These are phyloP conservation scores for Rhinoptilus africanus DNA, from an alignment of 2,113 vertebrate species.

Conservation along the genomic window DNA sequence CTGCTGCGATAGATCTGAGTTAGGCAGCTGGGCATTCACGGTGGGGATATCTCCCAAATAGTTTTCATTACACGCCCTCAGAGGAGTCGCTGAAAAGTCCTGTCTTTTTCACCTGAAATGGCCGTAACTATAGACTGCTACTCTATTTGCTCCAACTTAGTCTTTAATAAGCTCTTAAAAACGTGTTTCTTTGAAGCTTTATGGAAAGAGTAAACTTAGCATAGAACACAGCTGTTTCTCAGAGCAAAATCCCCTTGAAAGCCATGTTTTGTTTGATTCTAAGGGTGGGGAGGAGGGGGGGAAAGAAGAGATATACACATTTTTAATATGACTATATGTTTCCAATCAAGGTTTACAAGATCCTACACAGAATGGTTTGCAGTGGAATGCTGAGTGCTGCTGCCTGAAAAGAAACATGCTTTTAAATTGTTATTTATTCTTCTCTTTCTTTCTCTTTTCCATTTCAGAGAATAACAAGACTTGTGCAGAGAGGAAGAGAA, in stretches of 20 bases:
- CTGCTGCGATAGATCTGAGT: slow-evolving; percentile 18
- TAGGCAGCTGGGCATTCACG: not conserved
- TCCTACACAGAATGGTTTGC: not conserved
- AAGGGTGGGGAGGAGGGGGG: not conserved
- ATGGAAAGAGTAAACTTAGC: slow-evolving; percentile 12
- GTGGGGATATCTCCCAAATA: slow-evolving; percentile 38
- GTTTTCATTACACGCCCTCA: slow-evolving; percentile 57
- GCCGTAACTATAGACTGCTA: not conserved
- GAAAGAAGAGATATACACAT: not conserved
- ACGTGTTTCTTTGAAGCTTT: slow-evolving; percentile 14
- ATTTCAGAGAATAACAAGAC: slow-evolving; percentile 25
- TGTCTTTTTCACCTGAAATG: slow-evolving; percentile 56
- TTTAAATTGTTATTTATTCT: slow-evolving; percentile 38
- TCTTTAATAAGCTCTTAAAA: slow-evolving; percentile 64
- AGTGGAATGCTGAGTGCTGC: not conserved
- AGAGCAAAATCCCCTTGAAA: slow-evolving; percentile 44
- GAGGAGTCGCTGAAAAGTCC: slow-evolving; percentile 45
- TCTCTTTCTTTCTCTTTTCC: not conserved
- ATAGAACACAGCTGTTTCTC: not conserved
- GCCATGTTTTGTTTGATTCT: slow-evolving; percentile 9
- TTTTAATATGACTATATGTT: slow-evolving; percentile 41
- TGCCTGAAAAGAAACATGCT: not conserved
- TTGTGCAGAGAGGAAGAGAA: slow-evolving; percentile 8
- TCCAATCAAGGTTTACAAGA: slow-evolving; percentile 40
- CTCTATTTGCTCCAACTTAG: slow-evolving; percentile 46